Conservation (phyloP, 2,797 vertebrate genomes). For the Podarcis lilfordi region DNA sequence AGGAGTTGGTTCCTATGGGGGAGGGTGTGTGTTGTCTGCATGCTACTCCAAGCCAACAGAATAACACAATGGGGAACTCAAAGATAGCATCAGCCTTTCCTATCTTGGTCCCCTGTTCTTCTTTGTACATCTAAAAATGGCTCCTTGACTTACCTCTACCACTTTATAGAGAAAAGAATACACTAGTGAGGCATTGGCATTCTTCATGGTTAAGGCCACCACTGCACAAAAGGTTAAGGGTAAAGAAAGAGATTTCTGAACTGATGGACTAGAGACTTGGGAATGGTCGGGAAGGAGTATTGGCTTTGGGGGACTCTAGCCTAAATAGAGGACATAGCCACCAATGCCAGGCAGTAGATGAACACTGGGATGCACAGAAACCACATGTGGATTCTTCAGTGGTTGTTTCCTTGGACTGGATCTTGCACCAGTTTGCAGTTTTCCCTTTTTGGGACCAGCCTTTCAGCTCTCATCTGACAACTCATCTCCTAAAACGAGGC, state of each 20-base stretch:
- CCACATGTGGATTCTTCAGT: too few species aligned
- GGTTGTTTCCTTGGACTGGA: not conserved
- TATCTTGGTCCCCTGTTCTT: too few species aligned
- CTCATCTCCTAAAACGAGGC: not conserved
- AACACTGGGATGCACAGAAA: too few species aligned
- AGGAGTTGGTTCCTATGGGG: too few species aligned
- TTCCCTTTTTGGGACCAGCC: not conserved
- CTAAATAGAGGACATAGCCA: not conserved
- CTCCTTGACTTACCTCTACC: constrained; percentile 86
- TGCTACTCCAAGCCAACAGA: not conserved
- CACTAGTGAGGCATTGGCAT: constrained; percentile 90
- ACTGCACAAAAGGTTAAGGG: constrained; percentile 83
- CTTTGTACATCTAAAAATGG: not conserved
- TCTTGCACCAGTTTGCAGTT: not conserved
- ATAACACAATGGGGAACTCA: not conserved
- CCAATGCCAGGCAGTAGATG: not conserved
- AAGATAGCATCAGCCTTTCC: not conserved
- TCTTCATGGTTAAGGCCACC: constrained; percentile 92
- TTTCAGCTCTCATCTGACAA: not conserved
- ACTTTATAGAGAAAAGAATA: constrained; percentile 94
- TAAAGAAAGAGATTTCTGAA: not conserved
- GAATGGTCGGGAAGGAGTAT: not conserved
- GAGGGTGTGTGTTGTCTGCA: not conserved
- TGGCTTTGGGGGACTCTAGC: not conserved
- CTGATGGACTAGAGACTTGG: not conserved